Evolutionary conservation across 92 coral and sea anemone genomes (phyloP), one percentile per base, ranked within the genome.

Genomic region (Phenganax stokvisi): DNA sequence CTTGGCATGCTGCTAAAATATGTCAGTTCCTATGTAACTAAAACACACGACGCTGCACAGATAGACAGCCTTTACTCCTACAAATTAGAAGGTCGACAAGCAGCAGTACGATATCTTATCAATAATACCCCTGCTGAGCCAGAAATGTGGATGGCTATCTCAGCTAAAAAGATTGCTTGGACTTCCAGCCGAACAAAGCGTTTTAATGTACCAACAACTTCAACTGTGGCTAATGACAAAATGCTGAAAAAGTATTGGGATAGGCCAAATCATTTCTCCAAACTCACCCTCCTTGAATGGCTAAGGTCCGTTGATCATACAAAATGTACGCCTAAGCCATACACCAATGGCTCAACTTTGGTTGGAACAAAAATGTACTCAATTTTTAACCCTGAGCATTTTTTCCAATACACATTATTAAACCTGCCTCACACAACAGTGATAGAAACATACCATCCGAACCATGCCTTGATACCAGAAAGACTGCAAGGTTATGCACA

Each of bases 1-100:
- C 74, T 53, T 11, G 90, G 58, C 28, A 84, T 87, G 86, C 29
- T 85, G 9, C 13, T 87, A 47, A 68, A 64, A 57, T 84, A 80
- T 81, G 84, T 78, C 0, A 13, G 84, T 0, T 71, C 73, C n/a
- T n/a, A 87, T 29, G 79, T 84, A 1, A 72, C 83, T 0, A 87
- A 87, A 11, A 58, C 81, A 75, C 71, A 75, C 0, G 88, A 87
- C 29, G 80, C 77, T 0, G 30, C 85, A 2, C 59, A 76, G 13
- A 29, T 27, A 17, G 82, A 77, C 13, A 8, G 17, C 17, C 59
- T 77, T n/a, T 60, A 77, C 59, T 57, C 82, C n/a, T 77, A 77
- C 62, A 25, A 77, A 25, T 12, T 77, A 27, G 12, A 51, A 57
- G 82, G 82, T 12, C 16, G 75, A 7, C 82, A 77, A 57, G 82